Evolutionary conservation across 2,797 vertebrate species (phyloP).

Genomic region (Esox lucius): DNA sequence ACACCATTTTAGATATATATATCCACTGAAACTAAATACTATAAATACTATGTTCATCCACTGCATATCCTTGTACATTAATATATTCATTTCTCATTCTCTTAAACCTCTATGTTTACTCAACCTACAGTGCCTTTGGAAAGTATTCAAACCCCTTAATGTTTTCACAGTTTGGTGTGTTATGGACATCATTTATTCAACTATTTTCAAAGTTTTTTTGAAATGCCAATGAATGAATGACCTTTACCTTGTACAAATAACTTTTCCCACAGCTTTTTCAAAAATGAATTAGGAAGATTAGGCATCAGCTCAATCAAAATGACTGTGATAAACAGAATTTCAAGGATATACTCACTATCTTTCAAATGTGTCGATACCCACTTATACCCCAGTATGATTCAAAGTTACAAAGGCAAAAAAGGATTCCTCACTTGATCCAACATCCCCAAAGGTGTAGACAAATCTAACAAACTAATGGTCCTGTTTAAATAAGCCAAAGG

Average conservation of each 20-base stretch:
- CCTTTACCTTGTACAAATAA: neutral
- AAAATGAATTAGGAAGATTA: slow-evolving; percentile 24
- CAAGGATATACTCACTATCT: slow-evolving; percentile 51
- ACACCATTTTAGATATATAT: too few relatives aligned
- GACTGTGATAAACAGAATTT: slow-evolving; percentile 12
- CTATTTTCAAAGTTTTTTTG: too few relatives aligned
- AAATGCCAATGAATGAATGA: neutral
- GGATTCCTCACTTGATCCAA: neutral
- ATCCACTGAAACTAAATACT: too few relatives aligned
- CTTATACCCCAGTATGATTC: slow-evolving; percentile 53
- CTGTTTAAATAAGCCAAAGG: neutral
- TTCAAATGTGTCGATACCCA: slow-evolving; percentile 41
- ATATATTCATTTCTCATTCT: too few relatives aligned
- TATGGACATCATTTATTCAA: too few relatives aligned
- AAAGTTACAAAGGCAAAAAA: slow-evolving; percentile 40
- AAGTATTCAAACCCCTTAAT: too few relatives aligned
- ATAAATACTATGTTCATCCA: too few relatives aligned
- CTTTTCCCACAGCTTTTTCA: neutral
- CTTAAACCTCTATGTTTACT: too few relatives aligned
- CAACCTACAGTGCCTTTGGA: too few relatives aligned
- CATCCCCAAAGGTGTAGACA: neutral
- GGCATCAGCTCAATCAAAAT: slow-evolving; percentile 50
- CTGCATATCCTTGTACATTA: too few relatives aligned
- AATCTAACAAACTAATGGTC: neutral
- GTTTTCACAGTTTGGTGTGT: too few relatives aligned